Evolutionary conservation across 2,113 vertebrate species (phyloP).

Genomic region (Ailuropoda melanoleuca): DNA sequence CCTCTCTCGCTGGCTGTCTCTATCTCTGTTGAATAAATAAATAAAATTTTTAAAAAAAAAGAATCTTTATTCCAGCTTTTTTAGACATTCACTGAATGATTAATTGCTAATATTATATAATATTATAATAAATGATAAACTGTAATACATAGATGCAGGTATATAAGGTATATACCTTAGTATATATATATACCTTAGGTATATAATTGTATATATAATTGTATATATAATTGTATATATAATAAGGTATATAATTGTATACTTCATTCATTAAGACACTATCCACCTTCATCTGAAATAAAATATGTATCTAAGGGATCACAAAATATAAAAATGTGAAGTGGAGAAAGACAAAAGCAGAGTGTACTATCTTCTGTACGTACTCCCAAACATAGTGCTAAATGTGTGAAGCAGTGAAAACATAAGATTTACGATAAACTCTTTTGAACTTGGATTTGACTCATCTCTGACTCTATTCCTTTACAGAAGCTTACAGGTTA

Average conservation of each 20-base stretch:
- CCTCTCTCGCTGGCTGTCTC: no score
- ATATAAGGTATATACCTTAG: no score
- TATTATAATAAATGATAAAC: neutral
- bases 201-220: no score
- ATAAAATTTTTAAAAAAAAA: no score
- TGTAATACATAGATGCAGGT: neutral
- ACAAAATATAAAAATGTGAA: slow-evolving; percentile 17
- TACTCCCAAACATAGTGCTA: neutral
- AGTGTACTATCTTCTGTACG: neutral
- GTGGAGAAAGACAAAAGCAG: neutral
- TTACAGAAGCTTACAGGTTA: neutral
- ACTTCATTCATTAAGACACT: slow-evolving; percentile 21
- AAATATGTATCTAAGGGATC: neutral
- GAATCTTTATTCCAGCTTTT: neutral
- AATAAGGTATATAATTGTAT: neutral
- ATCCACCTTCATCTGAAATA: neutral
- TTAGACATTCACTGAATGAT: neutral
- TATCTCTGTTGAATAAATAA: no score
- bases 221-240: no score
- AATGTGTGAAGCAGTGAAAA: neutral
- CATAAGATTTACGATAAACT: slow-evolving; percentile 8
- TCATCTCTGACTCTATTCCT: neutral
- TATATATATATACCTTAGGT: no score
- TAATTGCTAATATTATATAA: neutral
- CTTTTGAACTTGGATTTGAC: neutral